phyloP scores from a whole-genome alignment of 2,888 invertebrate species.

The Caenorhabditis virilis region DNA sequence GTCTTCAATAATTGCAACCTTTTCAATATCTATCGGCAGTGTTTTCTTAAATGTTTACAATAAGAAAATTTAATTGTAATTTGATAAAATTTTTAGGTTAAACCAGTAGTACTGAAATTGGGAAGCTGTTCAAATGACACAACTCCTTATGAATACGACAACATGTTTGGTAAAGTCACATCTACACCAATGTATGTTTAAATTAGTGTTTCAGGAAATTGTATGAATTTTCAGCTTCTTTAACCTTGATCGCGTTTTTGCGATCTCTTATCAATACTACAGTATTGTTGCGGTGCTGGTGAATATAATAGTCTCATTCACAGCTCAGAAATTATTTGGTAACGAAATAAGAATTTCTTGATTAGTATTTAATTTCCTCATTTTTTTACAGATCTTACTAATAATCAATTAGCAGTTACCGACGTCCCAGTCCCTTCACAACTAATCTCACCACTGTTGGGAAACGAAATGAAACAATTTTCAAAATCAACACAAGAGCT shows the following conservation, averaged over 20 bases:
- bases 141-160: no score
- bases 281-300: constrained; percentile 69
- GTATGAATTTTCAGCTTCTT: constrained; percentile 15
- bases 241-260: constrained; percentile 30
- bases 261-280: constrained; percentile 72
- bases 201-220: constrained; percentile 4
- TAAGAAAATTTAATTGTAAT: background rate
- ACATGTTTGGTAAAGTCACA: constrained; percentile 34
- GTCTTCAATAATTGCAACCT: constrained; percentile 76
- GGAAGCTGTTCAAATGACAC: no score
- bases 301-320: constrained; percentile 31
- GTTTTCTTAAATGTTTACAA: constrained; percentile 25
- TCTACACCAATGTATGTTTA: constrained; percentile 28
- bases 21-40: constrained; percentile 79
- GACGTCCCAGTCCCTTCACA: no score
- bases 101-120: no score
- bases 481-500: no score
- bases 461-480: no score
- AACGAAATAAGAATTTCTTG: background rate
- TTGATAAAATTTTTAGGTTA: constrained; percentile 10
- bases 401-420: no score
- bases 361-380: background rate
- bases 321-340: constrained; percentile 20
- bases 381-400: constrained; percentile 33
- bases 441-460: constrained; percentile 15